Conservation (phyloP, 2,888 invertebrate species). For the Incurvaria masculella region DNA sequence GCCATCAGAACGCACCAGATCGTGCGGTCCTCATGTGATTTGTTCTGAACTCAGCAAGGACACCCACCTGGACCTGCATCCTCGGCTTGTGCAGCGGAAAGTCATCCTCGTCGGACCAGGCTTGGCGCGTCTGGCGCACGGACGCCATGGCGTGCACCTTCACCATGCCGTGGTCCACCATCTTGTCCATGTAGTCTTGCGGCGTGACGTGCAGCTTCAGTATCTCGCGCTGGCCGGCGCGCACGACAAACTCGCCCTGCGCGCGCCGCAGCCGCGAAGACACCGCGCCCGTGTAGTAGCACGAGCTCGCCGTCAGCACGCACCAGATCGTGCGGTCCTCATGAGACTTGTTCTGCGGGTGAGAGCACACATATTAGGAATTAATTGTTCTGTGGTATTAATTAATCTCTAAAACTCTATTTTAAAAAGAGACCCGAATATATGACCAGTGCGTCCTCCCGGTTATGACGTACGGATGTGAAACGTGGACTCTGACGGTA, state of each 20-base stretch:
- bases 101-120: conserved; percentile 72
- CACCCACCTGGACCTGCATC: conserved; percentile 59
- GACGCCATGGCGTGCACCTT: conserved; percentile 71
- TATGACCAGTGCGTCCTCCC: too few species aligned
- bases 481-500: too few species aligned
- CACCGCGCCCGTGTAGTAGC: conserved; percentile 67
- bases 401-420: too few species aligned
- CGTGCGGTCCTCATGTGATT: conserved; percentile 59
- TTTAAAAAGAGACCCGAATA: too few species aligned
- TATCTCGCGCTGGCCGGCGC: conserved; percentile 61
- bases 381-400: too few species aligned
- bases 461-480: too few species aligned
- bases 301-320: conserved; percentile 60
- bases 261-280: conserved; percentile 61
- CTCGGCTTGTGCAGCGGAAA: conserved; percentile 67
- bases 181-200: conserved; percentile 65
- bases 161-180: conserved; percentile 67
- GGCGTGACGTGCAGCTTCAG: conserved; percentile 60
- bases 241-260: conserved; percentile 58
- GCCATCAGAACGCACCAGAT: conserved; percentile 62
- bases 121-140: conserved; percentile 69
- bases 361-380: too few species aligned
- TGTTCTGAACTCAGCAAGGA: conserved; percentile 38
- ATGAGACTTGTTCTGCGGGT: conserved; percentile 56
- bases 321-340: conserved; percentile 62